Base-by-base conservation (phyloP, 2,888 invertebrate genomes). In the Heterodera filipjevi region DNA sequence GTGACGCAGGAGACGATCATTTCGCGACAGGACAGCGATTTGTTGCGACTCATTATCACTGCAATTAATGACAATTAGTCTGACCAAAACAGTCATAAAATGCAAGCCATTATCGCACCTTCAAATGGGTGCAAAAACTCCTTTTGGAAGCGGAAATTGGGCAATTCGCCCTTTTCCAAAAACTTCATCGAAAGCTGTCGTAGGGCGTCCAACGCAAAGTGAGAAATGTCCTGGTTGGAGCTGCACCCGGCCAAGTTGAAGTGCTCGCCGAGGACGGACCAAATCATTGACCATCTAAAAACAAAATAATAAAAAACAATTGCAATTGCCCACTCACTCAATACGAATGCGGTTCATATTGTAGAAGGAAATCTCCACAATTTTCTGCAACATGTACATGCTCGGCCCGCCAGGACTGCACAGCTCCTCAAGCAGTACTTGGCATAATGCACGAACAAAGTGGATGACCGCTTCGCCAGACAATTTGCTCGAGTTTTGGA, bases 61-160 rank as follows among this genome's bases (percentile, higher is more conserved):
- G n/a, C 27, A 49, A 44, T 70, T n/a, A 19, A 27, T 6, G 70
- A 70, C 5, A 12, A 12, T 10, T 70, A 33, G 6, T 30, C 10
- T 19, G 12, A 46, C 3, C 2, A 22, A 27, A 71, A 35, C 78
- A 99, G 92, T 89, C 99, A 30, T n/a, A 27, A 35, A 53, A 27
- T 0, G 33, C 3, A 49, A 0, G 16, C 82, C 27, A 82, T 78
- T 83, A 86, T 85, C 71, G 86, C 86, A 44, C 85, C 83, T 90
- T 99, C 99, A 90, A 99, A 99, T 0, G 99, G 99, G 78, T 98
- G 92, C 71, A 99, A 92, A 89, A 99, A 99, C 90, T 99, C 99
- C 91, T 99, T 99, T 90, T 99, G 99, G 91, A 99, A 99, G 84
- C 97, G 93, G 90, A 97, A 99, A 90, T 99, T 98, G 0, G 97